Conservation (phyloP, 2,888 invertebrate genomes). For the Therioaphis trifolii region DNA sequence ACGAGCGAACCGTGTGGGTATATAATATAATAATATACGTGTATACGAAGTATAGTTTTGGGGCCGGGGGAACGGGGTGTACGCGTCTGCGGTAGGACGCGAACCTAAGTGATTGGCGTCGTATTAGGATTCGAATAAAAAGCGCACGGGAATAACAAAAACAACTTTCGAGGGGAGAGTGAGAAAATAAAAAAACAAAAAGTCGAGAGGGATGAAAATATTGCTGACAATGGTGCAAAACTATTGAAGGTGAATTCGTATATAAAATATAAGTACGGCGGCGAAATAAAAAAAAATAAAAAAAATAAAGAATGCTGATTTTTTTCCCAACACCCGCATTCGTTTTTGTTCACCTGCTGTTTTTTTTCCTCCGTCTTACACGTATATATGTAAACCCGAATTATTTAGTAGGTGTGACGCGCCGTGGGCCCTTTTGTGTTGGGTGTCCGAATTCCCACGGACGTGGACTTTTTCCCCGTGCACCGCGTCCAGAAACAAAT, state of each 20-base stretch:
- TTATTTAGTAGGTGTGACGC: slow-evolving; percentile 55
- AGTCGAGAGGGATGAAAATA: slow-evolving; percentile 15
- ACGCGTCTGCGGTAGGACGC: neutral
- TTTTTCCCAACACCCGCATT: neutral
- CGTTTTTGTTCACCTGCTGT: neutral
- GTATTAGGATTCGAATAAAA: slow-evolving; percentile 45
- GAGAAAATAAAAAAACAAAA: slow-evolving; percentile 8
- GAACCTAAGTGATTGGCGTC: slow-evolving; percentile 47
- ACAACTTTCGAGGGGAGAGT: slow-evolving; percentile 17
- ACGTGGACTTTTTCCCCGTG: slow-evolving; percentile 33
- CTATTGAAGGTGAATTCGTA: neutral
- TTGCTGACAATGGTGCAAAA: slow-evolving; percentile 42
- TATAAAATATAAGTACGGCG: too few relatives aligned
- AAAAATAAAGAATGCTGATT: too few relatives aligned
- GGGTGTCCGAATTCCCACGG: slow-evolving; percentile 60
- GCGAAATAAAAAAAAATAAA: too few relatives aligned
- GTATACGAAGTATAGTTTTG: too few relatives aligned
- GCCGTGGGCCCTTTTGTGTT: slow-evolving; percentile 28
- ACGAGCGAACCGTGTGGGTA: too few relatives aligned
- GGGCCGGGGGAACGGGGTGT: too few relatives aligned
- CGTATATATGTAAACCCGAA: slow-evolving; percentile 16
- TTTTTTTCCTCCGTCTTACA: neutral
- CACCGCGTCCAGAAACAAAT: slow-evolving; percentile 33
- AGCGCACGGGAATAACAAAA: neutral
- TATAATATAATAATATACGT: too few relatives aligned